Base-by-base conservation (phyloP, 2,797 vertebrate species). In the Champsocephalus esox region DNA sequence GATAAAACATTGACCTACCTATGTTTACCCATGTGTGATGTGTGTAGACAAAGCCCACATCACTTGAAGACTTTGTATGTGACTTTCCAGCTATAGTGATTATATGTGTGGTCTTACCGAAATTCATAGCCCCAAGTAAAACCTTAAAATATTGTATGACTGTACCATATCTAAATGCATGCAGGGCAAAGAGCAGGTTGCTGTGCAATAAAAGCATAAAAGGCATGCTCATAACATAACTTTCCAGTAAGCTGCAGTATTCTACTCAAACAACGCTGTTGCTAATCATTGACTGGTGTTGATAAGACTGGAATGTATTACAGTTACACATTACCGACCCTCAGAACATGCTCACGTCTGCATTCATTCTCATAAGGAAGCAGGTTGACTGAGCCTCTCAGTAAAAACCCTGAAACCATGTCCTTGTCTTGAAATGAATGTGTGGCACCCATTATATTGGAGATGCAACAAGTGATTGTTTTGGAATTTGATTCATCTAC, bases 281-380 rank as follows among this genome's bases (percentile, higher is more conserved):
- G 86, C 70, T 84, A 94, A 94, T 94, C 81, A 95, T 95, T 94
- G 81, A 94, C 92, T 52, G 24, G 55, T 54, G 44, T 12, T 59
- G 92, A 94, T 94, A 93, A 92, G 79, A 79, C 17, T 60, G 84
- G 80, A 87, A 92, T 90, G 79, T 75, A 50, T 83, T 62, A 75
- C 3, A 13, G 89, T 88, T 89, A 91, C 64, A 90, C 56, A 90
- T 90, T 88, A 81, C 41, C 16, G 13, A 70, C 13, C 64, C 24
- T 44, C 24, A 61, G 9, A 55, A 16, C 59, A 65, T 56, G 63
- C 70, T 56, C 11, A 61, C 10, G 3, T 62, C 49, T 59, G 17
- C 6, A 56, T 2, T 28, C 28, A 28, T 28, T 28, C 28, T 28
- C 28, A 28, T 5, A 1, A 50, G 44, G 46, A 57, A 28, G 56